Base-by-base conservation (phyloP, 2,888 invertebrate genomes). In the Torymus tubicola region DNA sequence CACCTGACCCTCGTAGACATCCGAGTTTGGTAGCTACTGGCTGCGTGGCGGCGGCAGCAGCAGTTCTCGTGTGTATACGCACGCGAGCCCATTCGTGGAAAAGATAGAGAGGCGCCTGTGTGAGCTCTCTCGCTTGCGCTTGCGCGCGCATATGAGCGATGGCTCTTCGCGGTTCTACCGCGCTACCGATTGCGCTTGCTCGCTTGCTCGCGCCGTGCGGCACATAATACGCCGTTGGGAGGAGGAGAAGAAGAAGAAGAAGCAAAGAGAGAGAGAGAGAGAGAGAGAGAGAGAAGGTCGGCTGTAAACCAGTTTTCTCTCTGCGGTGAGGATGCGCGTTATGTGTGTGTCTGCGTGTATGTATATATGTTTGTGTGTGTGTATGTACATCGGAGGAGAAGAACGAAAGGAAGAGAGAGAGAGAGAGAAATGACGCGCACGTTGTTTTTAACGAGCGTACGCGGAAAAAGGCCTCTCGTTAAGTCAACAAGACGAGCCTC, bases 391-490 rank as follows among this genome's bases (percentile, higher is more conserved):
- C n/a, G 13, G 21, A 68, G 67, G 13, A 10, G 16, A 55, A 31
- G 53, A 71, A 31, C 11, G 64, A n/a, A 16, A 72, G 11, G 21
- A 16, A 18, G 14, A 55, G 53, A 13, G 65, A 42, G 52, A 2
- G 42, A 69, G 73, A 18, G 78, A 79, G 79, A 80, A 82, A 77
- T 82, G 82, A 82, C 77, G 82, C 74, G 80, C 74, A 67, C 75
- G 64, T 82, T 80, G 82, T 72, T 80, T 82, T 80, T 82, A 82
- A 83, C 83, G 84, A 82, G 79, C 80, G 78, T 80, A 80, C 82
- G 77, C 80, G 78, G 82, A 82, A 82, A 82, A 82, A 82, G 82
- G 69, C 80, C 80, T 80, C 82, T 82, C 82, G 82, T 82, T 82
- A 82, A 82, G 82, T 82, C 82, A 82, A 82, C 82, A 82, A 81